phyloP scores from a whole-genome alignment of 2,888 invertebrate genomes.

The Patella pellucida region DNA sequence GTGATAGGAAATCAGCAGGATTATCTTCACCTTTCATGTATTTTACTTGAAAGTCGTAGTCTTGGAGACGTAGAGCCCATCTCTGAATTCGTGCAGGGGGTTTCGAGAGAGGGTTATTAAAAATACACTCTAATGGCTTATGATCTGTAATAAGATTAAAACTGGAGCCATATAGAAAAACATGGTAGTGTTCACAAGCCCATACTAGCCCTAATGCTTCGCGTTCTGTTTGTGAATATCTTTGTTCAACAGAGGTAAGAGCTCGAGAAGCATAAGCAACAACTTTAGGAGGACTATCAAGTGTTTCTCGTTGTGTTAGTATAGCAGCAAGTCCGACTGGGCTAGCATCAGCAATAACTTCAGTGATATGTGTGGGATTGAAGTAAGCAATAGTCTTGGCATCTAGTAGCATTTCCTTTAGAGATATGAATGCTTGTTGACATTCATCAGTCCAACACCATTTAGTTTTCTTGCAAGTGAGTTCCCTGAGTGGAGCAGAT shows the following conservation, averaged over 20 bases:
- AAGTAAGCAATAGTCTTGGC: constrained; percentile 29
- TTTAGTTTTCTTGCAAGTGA: constrained; percentile 1
- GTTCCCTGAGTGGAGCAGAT: neutral
- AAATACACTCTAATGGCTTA: neutral
- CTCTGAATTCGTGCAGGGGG: constrained; percentile 43
- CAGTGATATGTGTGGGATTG: constrained; percentile 25
- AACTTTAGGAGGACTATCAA: constrained; percentile 16
- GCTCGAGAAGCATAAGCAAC: constrained; percentile 38
- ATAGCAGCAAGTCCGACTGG: constrained; percentile 34
- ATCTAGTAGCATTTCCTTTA: constrained; percentile 27
- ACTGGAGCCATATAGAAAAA: constrained; percentile 41
- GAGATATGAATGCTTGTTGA: constrained; percentile 32
- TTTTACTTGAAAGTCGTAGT: constrained; percentile 32
- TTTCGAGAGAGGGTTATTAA: constrained; percentile 29
- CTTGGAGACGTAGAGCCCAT: constrained; percentile 36
- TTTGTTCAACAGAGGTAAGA: constrained; percentile 31
- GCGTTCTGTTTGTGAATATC: constrained; percentile 37
- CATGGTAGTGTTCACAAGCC: constrained; percentile 43
- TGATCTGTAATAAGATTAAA: constrained; percentile 3
- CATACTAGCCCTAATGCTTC: constrained; percentile 46
- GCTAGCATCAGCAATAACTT: constrained; percentile 36
- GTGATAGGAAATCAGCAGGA: constrained; percentile 43
- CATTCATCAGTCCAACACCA: constrained; percentile 19
- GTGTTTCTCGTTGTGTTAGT: constrained; percentile 28
- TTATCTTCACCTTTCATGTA: constrained; percentile 44